These are phyloP conservation scores for Aphrophora alni DNA, from an alignment of 2,888 invertebrate species.

Conservation along the genomic window DNA sequence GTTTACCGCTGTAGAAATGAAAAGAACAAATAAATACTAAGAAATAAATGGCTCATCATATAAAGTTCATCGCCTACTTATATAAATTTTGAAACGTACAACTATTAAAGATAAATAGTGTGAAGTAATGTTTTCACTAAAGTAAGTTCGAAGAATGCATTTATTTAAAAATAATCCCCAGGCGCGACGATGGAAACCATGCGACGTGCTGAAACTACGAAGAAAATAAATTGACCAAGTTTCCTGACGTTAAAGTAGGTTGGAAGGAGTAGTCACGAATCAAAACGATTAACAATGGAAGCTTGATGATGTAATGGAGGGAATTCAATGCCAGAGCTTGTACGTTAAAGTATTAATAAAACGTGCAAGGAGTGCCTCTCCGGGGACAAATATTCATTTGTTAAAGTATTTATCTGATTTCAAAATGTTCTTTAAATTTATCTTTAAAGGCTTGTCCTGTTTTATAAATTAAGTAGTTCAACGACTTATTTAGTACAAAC, in stretches of 20 bases:
- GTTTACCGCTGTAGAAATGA: too few species aligned
- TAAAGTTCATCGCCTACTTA: too few species aligned
- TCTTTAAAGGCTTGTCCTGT: not conserved
- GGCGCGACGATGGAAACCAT: not conserved
- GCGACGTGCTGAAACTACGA: not conserved
- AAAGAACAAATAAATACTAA: too few species aligned
- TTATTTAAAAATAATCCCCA: not conserved
- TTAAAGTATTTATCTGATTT: not conserved
- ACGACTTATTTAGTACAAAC: too few species aligned
- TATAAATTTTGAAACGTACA: too few species aligned
- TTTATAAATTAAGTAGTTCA: too few species aligned
- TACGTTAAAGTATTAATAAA: not conserved
- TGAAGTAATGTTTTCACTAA: too few species aligned
- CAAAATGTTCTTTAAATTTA: not conserved
- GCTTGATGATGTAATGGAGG: conserved; percentile 6
- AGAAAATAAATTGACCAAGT: not conserved
- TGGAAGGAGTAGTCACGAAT: not conserved
- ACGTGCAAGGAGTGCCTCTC: not conserved
- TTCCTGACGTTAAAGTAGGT: not conserved
- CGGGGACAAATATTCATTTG: not conserved
- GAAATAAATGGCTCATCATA: too few species aligned
- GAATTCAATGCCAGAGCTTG: not conserved
- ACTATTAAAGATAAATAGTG: too few species aligned
- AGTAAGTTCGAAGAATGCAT: not conserved
- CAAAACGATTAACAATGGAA: not conserved